phyloP scores from a whole-genome alignment of 2,797 vertebrate species.

The Sebastiscus tertius region DNA sequence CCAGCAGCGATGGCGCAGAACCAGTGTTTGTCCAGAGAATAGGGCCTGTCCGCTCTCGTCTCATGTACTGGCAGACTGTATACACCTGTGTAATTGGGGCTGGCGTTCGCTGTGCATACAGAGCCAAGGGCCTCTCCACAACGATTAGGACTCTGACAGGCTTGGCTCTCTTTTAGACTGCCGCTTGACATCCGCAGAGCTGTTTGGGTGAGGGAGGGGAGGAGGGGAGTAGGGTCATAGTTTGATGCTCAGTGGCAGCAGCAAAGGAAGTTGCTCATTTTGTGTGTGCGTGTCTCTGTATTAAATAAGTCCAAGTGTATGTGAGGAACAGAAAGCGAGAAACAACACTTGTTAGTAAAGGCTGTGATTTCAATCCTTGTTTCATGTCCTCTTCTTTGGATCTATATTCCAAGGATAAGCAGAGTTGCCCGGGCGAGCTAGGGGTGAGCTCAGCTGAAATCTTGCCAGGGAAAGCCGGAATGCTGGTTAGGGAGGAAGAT shows the following conservation, averaged over 20 bases:
- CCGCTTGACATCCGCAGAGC: constrained; percentile 60
- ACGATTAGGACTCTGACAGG: constrained; percentile 74
- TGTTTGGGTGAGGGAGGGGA: background rate
- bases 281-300: background rate
- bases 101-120: constrained; percentile 71
- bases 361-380: constrained; percentile 21
- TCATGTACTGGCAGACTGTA: constrained; percentile 62
- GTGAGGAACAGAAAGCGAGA: background rate
- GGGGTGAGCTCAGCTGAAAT: background rate
- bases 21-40: constrained; percentile 64
- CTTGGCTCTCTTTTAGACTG: constrained; percentile 63
- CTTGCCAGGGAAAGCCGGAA: background rate
- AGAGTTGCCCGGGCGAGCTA: background rate
- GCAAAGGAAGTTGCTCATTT: constrained; percentile 6
- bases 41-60: constrained; percentile 43
- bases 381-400: constrained; percentile 18
- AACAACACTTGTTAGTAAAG: constrained; percentile 12
- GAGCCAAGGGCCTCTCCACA: constrained; percentile 70
- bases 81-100: constrained; percentile 77
- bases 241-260: constrained; percentile 25
- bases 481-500: background rate
- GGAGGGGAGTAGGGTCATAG: background rate
- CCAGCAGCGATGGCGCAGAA: constrained; percentile 55
- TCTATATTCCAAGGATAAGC: constrained; percentile 15
- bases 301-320: background rate